Percentiles rank a stretch among this genome's conserved stretches.
Conservation (phyloP, 2,888 invertebrate genomes). For the Petrolisthes manimaculis region DNA sequence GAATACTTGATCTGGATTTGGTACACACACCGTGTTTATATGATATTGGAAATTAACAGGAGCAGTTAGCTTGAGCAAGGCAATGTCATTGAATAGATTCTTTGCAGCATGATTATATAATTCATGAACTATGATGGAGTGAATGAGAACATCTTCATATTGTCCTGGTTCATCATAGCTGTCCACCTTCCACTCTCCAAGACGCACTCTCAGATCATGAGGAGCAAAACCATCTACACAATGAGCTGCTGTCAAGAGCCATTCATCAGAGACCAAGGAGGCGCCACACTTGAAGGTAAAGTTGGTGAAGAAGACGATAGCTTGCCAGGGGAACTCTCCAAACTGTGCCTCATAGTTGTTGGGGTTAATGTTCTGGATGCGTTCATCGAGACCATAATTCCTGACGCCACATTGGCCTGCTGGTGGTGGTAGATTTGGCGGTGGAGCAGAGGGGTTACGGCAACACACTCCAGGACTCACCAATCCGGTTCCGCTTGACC, state of each 20-base stretch:
- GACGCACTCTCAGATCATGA: slow-evolving; percentile 51
- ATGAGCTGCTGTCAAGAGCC: slow-evolving; percentile 63
- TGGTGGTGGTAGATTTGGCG: not conserved
- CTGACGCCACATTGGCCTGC: slow-evolving; percentile 41
- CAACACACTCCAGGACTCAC: slow-evolving; percentile 47
- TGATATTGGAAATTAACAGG: slow-evolving; percentile 59
- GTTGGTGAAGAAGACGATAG: slow-evolving; percentile 62
- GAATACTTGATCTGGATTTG: slow-evolving; percentile 25
- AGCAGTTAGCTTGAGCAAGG: slow-evolving; percentile 60
- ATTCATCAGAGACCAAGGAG: slow-evolving; percentile 46
- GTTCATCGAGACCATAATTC: slow-evolving; percentile 25
- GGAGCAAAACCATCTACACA: slow-evolving; percentile 53
- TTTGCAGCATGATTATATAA: slow-evolving; percentile 34
- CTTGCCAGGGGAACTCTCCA: slow-evolving; percentile 66
- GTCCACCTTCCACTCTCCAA: slow-evolving; percentile 66
- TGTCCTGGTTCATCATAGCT: slow-evolving; percentile 54
- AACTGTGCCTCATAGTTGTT: slow-evolving; percentile 38
- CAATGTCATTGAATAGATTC: slow-evolving; percentile 65
- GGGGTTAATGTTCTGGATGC: slow-evolving; percentile 10
- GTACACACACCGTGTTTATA: slow-evolving; percentile 66
- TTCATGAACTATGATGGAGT: slow-evolving; percentile 56
- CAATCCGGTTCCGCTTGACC: slow-evolving; percentile 9
- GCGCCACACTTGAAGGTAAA: slow-evolving; percentile 65
- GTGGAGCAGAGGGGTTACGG: slow-evolving; percentile 19
- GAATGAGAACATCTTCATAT: slow-evolving; percentile 51